Base-by-base conservation (phyloP, 2,888 invertebrate genomes). In the Meiosimyza decipiens region DNA sequence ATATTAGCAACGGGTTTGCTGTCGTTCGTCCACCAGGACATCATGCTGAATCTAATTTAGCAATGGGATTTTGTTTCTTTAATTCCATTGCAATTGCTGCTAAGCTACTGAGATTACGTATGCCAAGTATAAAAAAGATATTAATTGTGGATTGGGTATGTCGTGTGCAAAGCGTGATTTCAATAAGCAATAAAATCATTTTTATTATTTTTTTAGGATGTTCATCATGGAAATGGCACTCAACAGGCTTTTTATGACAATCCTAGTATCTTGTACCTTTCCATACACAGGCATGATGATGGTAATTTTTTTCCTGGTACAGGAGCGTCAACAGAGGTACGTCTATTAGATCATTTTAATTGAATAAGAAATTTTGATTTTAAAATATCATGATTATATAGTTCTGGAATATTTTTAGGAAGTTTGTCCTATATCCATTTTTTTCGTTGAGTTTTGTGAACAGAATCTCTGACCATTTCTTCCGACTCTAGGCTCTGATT, bases 291-390 rank as follows among this genome's bases (percentile, higher is more conserved):
- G 80, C 99, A 99, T 90, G 99, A 99, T 90, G 97, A 98, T 87
- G 99, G 99, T 50, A 98, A 98, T 89, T 99, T 99, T 89, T 99
- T 99, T 90, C 99, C 99, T n/a, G 99, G 99, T 77, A 99, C 99
- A 3, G 99, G 99, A 73, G 96, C 96, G 64, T 95, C 96, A 57
- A 92, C 91, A 70, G 99, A 98, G 88, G 91, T 91, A 78, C 72
- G 74, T 7, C 40, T 47, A 33, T 15, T 40, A 9, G 9, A 40
- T 40, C 6, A 40, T 40, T 40, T 40, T 40, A 40, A 40, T 40
- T 9, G 40, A 7, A 40, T 40, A 40, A 40, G 9, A 7, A 22
- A 9, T 9, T 50, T 55, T 57, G 47, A 28, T 16, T 28, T 55
- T 40, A n/a, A 28, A 63, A 66, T n/a, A 28, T n/a, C 33, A 28